Conservation (phyloP, 2,113 vertebrate species). For the Nothoprocta pentlandii region DNA sequence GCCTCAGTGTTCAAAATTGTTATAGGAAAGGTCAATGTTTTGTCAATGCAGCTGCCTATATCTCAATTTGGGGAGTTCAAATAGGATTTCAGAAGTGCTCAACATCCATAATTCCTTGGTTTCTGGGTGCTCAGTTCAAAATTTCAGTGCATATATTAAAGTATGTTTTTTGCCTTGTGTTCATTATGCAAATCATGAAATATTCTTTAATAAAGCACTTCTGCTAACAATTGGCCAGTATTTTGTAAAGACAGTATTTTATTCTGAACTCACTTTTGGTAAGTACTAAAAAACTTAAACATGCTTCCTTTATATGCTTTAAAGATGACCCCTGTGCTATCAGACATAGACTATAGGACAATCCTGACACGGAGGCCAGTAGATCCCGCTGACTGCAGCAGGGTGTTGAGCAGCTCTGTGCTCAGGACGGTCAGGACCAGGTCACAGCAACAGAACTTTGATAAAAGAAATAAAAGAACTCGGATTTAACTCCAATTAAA, state of each 20-base stretch:
- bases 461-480: neutral
- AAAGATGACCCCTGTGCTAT: neutral
- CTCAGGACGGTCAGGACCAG: neutral
- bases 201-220: neutral
- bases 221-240: neutral
- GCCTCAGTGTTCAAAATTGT: neutral
- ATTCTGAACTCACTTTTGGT: slow-evolving; percentile 1
- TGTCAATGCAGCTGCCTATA: neutral
- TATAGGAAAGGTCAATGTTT: neutral
- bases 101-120: neutral
- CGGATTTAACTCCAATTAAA: neutral
- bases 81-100: neutral
- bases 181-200: neutral
- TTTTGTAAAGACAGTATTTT: neutral
- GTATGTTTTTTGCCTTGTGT: neutral
- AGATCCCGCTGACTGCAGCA: neutral
- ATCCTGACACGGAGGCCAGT: neutral
- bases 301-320: neutral
- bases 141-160: neutral
- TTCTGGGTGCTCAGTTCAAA: neutral
- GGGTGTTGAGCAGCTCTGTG: neutral
- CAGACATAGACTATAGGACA: neutral
- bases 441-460: neutral
- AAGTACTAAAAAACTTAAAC: neutral
- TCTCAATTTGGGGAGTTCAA: neutral